Percentiles rank a stretch among this genome's conserved stretches.
phyloP scores from a whole-genome alignment of 2,113 vertebrate species.

The Calcarius ornatus region DNA sequence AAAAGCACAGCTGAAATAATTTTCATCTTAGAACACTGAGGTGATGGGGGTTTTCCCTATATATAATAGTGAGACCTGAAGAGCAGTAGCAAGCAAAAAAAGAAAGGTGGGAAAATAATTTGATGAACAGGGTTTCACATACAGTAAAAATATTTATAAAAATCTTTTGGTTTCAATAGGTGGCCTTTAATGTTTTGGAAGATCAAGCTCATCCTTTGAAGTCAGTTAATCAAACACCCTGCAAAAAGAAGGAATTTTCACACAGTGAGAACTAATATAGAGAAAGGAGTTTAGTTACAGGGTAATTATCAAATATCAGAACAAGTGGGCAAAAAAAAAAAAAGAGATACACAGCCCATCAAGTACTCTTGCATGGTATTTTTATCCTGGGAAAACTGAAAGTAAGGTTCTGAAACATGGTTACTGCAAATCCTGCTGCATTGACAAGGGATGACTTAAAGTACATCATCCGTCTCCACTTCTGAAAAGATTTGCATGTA shows the following conservation, averaged over 20 bases:
- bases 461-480: neutral
- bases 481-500: accelerated
- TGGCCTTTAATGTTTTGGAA: neutral
- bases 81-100: neutral
- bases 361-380: neutral
- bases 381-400: neutral
- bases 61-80: neutral
- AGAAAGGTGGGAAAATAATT: neutral
- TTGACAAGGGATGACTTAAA: neutral
- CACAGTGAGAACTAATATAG: neutral
- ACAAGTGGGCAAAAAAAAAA: neutral
- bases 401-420: neutral
- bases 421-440: neutral
- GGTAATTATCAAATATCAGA: neutral
- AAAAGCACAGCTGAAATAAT: neutral
- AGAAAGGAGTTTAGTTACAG: neutral
- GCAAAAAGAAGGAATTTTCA: neutral
- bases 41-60: neutral
- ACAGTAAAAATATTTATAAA: neutral
- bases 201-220: neutral
- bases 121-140: neutral
- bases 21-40: neutral
- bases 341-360: neutral
- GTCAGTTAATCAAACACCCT: neutral
- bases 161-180: neutral